phyloP scores from a whole-genome alignment of 2,888 invertebrate species.

The Ceramica pisi region DNA sequence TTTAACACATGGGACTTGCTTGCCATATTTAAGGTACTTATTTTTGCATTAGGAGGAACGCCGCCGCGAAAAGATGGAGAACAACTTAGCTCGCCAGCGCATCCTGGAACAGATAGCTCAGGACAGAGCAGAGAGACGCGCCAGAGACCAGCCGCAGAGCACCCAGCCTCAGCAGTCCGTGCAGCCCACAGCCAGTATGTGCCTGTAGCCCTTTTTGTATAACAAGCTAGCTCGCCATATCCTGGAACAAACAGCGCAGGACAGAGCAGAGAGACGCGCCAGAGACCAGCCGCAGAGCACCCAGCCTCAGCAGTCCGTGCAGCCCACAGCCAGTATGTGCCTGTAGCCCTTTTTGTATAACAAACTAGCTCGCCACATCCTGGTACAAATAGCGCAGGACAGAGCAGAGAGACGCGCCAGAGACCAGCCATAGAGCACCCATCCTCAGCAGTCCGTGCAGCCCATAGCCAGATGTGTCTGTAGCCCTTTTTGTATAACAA shows the following conservation, averaged over 20 bases:
- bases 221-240: conserved; percentile 95
- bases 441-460: conserved; percentile 40
- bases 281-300: conserved; percentile 69
- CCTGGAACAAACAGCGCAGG: conserved; percentile 96
- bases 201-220: background rate
- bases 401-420: conserved; percentile 92
- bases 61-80: conserved; percentile 94
- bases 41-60: conserved; percentile 90
- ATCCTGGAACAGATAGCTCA: conserved; percentile 96
- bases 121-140: conserved; percentile 94
- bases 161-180: conserved; percentile 40
- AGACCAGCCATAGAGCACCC: conserved; percentile 66
- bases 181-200: conserved; percentile 44
- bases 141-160: conserved; percentile 72
- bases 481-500: conserved; percentile 84
- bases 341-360: conserved; percentile 78
- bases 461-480: conserved; percentile 38
- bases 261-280: conserved; percentile 93
- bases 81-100: conserved; percentile 93
- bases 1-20: too few relatives aligned
- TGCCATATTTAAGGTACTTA: too few relatives aligned
- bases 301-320: conserved; percentile 41
- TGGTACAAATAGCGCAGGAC: conserved; percentile 96
- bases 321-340: conserved; percentile 38
- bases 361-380: conserved; percentile 93